These are phyloP conservation scores for Listronotus bonariensis DNA, from an alignment of 1,140 invertebrate genomes.

Conservation along the genomic window DNA sequence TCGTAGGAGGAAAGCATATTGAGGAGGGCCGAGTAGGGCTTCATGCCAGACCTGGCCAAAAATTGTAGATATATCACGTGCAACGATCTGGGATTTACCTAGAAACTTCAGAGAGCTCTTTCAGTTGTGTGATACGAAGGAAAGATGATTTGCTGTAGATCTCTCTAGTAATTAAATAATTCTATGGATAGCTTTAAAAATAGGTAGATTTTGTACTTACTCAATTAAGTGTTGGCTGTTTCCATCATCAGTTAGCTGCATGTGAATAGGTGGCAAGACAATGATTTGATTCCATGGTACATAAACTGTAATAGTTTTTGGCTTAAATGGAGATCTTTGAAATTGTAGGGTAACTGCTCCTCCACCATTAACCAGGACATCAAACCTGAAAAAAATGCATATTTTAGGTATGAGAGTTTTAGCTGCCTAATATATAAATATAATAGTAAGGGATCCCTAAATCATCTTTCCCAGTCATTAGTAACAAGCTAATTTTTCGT, in stretches of 20 bases:
- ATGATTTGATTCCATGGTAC: constrained; percentile 96
- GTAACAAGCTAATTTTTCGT: no score
- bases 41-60: no score
- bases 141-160: no score
- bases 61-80: no score
- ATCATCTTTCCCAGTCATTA: no score
- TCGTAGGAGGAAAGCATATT: no score
- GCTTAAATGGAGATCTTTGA: constrained; percentile 88
- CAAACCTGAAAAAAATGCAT: constrained; percentile 76
- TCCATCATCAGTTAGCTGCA: constrained; percentile 82
- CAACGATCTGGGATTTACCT: no score
- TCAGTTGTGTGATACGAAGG: no score
- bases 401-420: background rate
- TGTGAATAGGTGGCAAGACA: constrained; percentile 82
- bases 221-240: constrained; percentile 51
- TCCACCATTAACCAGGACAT: constrained; percentile 97
- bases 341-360: constrained; percentile 97
- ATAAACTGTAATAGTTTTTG: constrained; percentile 83
- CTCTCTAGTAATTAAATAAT: no score
- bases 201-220: constrained; percentile 57
- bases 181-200: no score
- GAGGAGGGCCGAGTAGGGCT: no score
- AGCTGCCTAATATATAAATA: background rate
- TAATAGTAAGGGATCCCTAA: background rate
- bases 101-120: no score